phyloP scores from a whole-genome alignment of 2,797 vertebrate genomes.

The Pteropus rufus region DNA sequence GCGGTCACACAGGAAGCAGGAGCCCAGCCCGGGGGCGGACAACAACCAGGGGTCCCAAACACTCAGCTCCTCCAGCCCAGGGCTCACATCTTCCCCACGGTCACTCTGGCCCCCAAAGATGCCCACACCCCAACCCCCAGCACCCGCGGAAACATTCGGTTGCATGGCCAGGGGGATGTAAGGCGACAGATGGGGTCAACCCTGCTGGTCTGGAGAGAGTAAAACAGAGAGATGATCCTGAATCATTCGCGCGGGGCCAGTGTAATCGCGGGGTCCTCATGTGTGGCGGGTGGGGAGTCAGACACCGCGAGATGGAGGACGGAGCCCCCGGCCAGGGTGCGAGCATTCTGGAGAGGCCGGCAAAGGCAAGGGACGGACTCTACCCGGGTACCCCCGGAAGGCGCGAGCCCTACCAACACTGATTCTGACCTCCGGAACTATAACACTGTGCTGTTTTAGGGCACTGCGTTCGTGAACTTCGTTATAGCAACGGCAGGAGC shows the following conservation, averaged over 20 bases:
- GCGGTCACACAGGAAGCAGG: fast-evolving
- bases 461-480: no score
- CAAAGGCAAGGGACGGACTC: background rate
- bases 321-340: background rate
- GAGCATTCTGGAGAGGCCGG: background rate
- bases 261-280: background rate
- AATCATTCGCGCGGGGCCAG: fast-evolving
- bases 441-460: background rate
- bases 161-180: fast-evolving
- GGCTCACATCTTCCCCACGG: background rate
- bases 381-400: background rate
- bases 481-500: background rate
- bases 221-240: no score
- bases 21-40: background rate
- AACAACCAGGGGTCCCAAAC: background rate
- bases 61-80: background rate
- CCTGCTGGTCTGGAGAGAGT: no score
- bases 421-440: background rate
- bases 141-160: background rate
- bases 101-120: background rate
- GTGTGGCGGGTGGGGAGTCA: fast-evolving
- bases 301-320: background rate
- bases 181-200: no score
- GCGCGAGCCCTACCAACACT: background rate
- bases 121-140: background rate